Conservation (phyloP, 2,888 invertebrate genomes). For the Platycheirus albimanus region DNA sequence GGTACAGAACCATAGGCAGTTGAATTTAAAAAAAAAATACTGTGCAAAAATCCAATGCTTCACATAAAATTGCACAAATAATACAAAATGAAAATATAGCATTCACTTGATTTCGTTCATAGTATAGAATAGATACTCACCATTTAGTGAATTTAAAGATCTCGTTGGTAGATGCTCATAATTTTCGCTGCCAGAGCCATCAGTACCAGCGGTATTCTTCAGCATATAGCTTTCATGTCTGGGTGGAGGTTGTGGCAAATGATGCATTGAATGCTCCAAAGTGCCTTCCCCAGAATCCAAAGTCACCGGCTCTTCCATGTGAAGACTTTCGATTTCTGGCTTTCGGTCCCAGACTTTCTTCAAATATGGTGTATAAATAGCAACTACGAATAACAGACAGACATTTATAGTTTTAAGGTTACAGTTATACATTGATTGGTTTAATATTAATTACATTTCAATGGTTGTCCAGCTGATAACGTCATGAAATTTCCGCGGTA, state of each 20-base stretch:
- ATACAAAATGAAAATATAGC: conserved; percentile 63
- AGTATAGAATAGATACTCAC: conserved; percentile 83
- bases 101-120: conserved; percentile 65
- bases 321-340: conserved; percentile 96
- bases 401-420: not conserved
- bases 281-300: conserved; percentile 88
- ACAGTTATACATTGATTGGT: too few relatives aligned
- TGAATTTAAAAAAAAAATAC: conserved; percentile 26
- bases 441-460: conserved; percentile 87
- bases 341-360: conserved; percentile 98
- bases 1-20: conserved; percentile 48
- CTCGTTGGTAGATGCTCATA: conserved; percentile 86
- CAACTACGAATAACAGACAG: conserved; percentile 85
- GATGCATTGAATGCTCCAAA: conserved; percentile 88
- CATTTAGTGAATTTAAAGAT: conserved; percentile 83
- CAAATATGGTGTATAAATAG: conserved; percentile 97
- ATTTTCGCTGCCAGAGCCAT: conserved; percentile 86
- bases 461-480: conserved; percentile 91
- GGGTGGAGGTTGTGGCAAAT: conserved; percentile 86
- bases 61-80: conserved; percentile 70
- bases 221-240: conserved; percentile 91
- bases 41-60: conserved; percentile 67
- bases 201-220: conserved; percentile 84
- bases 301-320: conserved; percentile 89
- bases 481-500: conserved; percentile 96